A percentile compares a stretch with the other conserved stretches of the same genome.
These are phyloP conservation scores for Chironex yamaguchii DNA, from an alignment of 30 jellyfish, hydroid and myxozoan species.

Conservation along the genomic window DNA sequence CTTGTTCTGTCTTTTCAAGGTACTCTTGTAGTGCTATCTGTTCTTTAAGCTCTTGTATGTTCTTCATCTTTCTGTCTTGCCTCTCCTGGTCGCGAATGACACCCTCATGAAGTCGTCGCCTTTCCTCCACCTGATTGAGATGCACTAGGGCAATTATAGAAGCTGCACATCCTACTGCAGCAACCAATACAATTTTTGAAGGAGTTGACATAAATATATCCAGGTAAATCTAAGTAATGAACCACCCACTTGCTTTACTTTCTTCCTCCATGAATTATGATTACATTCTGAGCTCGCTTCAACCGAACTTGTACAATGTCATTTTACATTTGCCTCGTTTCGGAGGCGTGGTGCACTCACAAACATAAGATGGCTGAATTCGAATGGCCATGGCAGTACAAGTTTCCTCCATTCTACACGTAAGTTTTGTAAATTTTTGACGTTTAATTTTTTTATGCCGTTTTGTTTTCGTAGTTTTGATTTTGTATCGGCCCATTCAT, in stretches of 20 bases:
- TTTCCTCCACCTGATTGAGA: slow-evolving; percentile 56
- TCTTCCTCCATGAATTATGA: too few species aligned
- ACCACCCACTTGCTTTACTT: too few species aligned
- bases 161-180: slow-evolving; percentile 38
- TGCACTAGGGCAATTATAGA: slow-evolving; percentile 55
- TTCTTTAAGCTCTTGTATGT: slow-evolving; percentile 51
- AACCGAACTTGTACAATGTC: too few species aligned
- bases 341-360: too few species aligned
- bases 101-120: slow-evolving; percentile 62
- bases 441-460: too few species aligned
- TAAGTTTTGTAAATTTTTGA: too few species aligned
- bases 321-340: too few species aligned
- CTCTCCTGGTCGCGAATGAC: slow-evolving; percentile 59
- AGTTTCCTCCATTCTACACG: neutral
- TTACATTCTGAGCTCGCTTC: too few species aligned
- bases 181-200: slow-evolving; percentile 47
- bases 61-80: slow-evolving; percentile 61
- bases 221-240: too few species aligned
- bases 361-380: too few species aligned
- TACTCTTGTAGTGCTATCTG: slow-evolving; percentile 20
- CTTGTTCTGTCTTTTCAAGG: neutral
- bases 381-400: neutral
- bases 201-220: slow-evolving; percentile 72
- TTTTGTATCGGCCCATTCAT: too few species aligned
- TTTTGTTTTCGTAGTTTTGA: too few species aligned